Conservation (phyloP, 1,140 invertebrate species). For the Drosophila ogumai region DNA sequence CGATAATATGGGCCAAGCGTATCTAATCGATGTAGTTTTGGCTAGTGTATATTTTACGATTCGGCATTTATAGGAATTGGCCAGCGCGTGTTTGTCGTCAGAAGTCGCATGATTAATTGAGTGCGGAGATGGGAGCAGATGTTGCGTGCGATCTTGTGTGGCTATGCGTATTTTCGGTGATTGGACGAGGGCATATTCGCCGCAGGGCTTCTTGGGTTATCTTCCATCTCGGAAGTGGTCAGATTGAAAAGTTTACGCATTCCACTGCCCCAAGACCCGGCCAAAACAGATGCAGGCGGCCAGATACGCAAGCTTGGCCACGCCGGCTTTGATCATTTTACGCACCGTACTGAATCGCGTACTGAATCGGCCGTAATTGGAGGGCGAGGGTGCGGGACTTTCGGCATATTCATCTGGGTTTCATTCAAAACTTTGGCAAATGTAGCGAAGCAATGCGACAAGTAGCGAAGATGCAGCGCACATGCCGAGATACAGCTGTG, state of each 20-base stretch:
- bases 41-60: constrained; percentile 11
- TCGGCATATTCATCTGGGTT: constrained; percentile 54
- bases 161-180: constrained; percentile 8
- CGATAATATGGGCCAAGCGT: background rate
- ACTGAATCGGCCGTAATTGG: constrained; percentile 58
- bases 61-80: constrained; percentile 51
- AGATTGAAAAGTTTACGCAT: constrained; percentile 48
- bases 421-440: constrained; percentile 54
- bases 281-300: constrained; percentile 33
- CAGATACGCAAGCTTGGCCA: constrained; percentile 41
- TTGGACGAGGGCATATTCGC: background rate
- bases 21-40: constrained; percentile 2
- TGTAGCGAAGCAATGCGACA: constrained; percentile 47
- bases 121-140: constrained; percentile 53
- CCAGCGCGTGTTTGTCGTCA: constrained; percentile 65
- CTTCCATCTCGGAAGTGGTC: constrained; percentile 38
- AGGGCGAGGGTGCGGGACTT: constrained; percentile 28
- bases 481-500: constrained; percentile 9
- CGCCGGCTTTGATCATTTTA: constrained; percentile 75
- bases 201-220: background rate
- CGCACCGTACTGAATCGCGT: constrained; percentile 69
- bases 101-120: constrained; percentile 59
- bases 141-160: constrained; percentile 22
- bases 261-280: constrained; percentile 15
- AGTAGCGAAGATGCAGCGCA: background rate